Conservation (phyloP, 1,140 invertebrate genomes). For the Gryllus bimaculatus region DNA sequence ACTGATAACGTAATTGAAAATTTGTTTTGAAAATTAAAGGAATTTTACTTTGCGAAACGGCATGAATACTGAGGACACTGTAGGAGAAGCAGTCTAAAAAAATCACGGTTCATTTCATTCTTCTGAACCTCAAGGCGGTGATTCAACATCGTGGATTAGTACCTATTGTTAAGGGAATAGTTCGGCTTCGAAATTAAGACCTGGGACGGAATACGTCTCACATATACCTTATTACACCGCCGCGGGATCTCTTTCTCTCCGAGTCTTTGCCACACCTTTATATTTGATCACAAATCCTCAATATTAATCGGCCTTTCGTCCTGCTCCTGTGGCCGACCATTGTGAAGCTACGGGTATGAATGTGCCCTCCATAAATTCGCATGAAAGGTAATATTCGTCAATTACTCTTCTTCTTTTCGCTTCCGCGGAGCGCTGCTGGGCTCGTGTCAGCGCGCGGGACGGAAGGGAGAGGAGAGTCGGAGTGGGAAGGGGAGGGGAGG, state of each 20-base stretch:
- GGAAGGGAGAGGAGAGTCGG: not conserved
- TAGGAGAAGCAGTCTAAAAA: too few relatives aligned
- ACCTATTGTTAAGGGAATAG: too few relatives aligned
- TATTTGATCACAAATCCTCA: conserved; percentile 1
- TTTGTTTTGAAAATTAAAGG: too few relatives aligned
- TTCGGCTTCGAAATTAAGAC: too few relatives aligned
- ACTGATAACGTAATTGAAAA: too few relatives aligned
- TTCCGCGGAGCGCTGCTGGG: not conserved
- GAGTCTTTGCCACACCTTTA: not conserved
- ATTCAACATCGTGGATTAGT: too few relatives aligned
- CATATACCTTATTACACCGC: not conserved
- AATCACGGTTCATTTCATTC: too few relatives aligned
- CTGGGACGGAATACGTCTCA: too few relatives aligned
- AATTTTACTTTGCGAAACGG: too few relatives aligned
- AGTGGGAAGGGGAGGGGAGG: too few relatives aligned
- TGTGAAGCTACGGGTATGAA: not conserved
- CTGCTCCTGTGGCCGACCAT: not conserved
- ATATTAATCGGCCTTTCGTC: not conserved
- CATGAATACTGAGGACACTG: too few relatives aligned
- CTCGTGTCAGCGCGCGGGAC: not conserved
- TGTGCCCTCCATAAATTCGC: not conserved
- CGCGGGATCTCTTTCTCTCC: not conserved
- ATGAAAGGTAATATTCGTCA: conserved; percentile 5
- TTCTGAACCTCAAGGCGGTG: too few relatives aligned
- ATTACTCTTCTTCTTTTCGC: not conserved